These are phyloP conservation scores for Ormyrus pomaceus DNA, from an alignment of 2,888 invertebrate genomes.

Conservation along the genomic window DNA sequence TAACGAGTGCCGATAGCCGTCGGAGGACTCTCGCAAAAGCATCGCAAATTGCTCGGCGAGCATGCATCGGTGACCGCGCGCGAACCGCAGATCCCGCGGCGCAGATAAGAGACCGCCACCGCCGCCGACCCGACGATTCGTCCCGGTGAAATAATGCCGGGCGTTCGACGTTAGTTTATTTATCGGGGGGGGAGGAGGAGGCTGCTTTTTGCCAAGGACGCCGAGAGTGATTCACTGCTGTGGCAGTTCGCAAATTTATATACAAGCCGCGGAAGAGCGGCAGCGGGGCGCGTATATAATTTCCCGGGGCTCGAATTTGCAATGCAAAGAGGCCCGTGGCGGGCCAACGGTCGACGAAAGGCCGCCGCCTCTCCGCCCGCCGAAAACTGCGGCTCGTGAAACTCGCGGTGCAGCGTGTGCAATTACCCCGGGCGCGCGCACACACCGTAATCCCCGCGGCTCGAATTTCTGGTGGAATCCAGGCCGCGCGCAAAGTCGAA, in stretches of 20 bases:
- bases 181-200: too few species aligned
- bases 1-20: constrained; percentile 67
- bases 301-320: too few species aligned
- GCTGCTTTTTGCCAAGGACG: too few species aligned
- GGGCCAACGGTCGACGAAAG: constrained; percentile 10
- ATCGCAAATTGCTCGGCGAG: constrained; percentile 59
- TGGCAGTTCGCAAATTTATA: too few species aligned
- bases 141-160: too few species aligned
- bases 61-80: constrained; percentile 23
- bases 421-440: neutral
- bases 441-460: constrained; percentile 10
- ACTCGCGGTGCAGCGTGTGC: neutral
- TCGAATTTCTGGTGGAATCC: neutral
- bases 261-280: too few species aligned
- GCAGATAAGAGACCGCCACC: constrained; percentile 24
- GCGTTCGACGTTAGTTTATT: too few species aligned
- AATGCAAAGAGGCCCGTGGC: neutral
- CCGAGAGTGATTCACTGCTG: too few species aligned
- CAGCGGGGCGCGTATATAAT: too few species aligned
- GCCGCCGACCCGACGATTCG: neutral
- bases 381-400: constrained; percentile 8
- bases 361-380: neutral
- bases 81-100: constrained; percentile 18
- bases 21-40: constrained; percentile 22
- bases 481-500: neutral